Base-by-base conservation (phyloP, 2,888 invertebrate species). In the Unio pictorum region DNA sequence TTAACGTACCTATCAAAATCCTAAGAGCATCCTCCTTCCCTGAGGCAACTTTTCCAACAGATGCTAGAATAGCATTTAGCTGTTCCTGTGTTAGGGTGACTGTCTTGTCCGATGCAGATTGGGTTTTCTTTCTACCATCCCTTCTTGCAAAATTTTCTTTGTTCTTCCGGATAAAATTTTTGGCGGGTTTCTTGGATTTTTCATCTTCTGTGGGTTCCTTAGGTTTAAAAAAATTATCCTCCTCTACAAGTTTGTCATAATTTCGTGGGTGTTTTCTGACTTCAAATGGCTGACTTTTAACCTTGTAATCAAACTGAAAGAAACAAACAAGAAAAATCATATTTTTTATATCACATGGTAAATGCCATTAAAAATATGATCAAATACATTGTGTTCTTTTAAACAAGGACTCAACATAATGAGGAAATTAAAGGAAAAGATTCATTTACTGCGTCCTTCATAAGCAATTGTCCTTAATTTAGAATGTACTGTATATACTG, bases 1-100 rank as follows among this genome's bases (percentile, higher is more conserved):
- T 55, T 15, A 30, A 66, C 72, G 69, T 71, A 86, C 86, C 85
- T 64, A 86, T 79, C 64, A 82, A 83, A 64, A 86, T 86, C 68
- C 81, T 81, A 1, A 86, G 70, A 55, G 80, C 75, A 68, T 82
- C 81, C 64, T 84, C 83, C 63, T 75, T 79, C 20, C 84, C 84
- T 23, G 81, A 74, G 8, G 81, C 77, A 58, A 79, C 75, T 72
- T 84, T 85, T 59, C 85, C 85, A 6, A 87, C 82, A 18, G 87
- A 84, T 30, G 78, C 76, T 61, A 87, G 75, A 26, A 87, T 84
- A 8, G 86, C 83, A 67, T 84, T 84, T 56, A 87, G 74, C 73
- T 87, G 87, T 8, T 84, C 85, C 66, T 87, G 85, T 4, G 87
- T 87, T 56, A 87, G 71, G 55, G 86, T 87, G 57, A 87, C 85